These are phyloP conservation scores for Carlito syrichta DNA, from an alignment of 2,113 vertebrate genomes.

Conservation along the genomic window DNA sequence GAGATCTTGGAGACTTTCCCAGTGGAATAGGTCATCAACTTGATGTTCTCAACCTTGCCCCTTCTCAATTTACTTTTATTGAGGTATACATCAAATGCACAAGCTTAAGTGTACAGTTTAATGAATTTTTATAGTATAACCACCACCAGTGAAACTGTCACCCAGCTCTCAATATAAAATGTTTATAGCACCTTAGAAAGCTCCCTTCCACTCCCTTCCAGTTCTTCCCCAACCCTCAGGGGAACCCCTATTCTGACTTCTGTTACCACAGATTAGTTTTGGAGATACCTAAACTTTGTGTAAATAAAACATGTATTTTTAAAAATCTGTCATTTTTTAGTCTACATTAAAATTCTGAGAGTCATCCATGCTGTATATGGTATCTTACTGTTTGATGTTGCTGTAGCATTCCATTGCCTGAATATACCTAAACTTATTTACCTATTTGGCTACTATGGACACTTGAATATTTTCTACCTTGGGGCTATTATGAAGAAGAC, in stretches of 20 bases:
- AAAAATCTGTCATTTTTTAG: background rate
- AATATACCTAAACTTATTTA: background rate
- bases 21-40: background rate
- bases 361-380: background rate
- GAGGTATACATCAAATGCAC: background rate
- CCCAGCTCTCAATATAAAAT: background rate
- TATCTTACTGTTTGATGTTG: background rate
- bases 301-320: background rate
- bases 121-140: background rate
- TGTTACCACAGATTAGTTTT: background rate
- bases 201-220: background rate
- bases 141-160: background rate
- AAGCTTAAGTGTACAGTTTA: background rate
- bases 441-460: background rate
- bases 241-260: background rate
- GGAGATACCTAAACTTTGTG: background rate
- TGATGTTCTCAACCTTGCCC: background rate
- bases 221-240: rapidly evolving
- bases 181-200: background rate
- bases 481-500: background rate
- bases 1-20: background rate
- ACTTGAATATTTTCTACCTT: background rate
- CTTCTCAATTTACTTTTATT: background rate
- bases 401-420: background rate
- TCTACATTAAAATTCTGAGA: background rate